Conservation (phyloP, 2,888 invertebrate genomes). For the Leptinotarsa haldemani region DNA sequence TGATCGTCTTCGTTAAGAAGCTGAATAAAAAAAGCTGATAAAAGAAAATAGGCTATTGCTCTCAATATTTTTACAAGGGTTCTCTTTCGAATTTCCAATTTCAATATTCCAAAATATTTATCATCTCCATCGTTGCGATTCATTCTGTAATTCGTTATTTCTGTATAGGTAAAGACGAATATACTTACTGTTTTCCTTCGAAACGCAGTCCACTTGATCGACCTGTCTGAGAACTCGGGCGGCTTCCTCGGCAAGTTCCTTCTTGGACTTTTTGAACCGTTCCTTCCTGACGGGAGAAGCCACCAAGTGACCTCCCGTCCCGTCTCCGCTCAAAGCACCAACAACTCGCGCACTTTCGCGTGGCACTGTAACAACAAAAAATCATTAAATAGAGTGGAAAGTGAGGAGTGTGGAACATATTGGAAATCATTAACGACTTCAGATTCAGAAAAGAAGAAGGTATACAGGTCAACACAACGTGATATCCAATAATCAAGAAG, state of each 20-base stretch:
- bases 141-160: neutral
- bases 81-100: too few relatives aligned
- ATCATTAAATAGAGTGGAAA: neutral
- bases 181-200: constrained; percentile 55
- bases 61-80: too few relatives aligned
- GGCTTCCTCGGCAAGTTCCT: constrained; percentile 81
- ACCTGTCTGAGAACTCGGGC: constrained; percentile 81
- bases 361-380: constrained; percentile 64
- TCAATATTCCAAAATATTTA: too few relatives aligned
- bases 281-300: constrained; percentile 69
- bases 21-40: too few relatives aligned
- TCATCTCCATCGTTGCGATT: neutral
- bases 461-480: too few relatives aligned
- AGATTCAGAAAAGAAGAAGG: too few relatives aligned
- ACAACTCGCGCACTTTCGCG: constrained; percentile 65
- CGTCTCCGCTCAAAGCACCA: constrained; percentile 67
- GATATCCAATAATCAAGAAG: too few relatives aligned
- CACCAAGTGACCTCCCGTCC: constrained; percentile 65
- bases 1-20: too few relatives aligned
- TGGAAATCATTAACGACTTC: too few relatives aligned
- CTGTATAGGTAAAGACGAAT: neutral
- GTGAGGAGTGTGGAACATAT: neutral
- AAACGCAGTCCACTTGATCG: constrained; percentile 75
- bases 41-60: too few relatives aligned
- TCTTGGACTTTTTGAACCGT: constrained; percentile 77